Evolutionary conservation across 2,888 invertebrate species (phyloP).

Genomic region (Thyatira batis): DNA sequence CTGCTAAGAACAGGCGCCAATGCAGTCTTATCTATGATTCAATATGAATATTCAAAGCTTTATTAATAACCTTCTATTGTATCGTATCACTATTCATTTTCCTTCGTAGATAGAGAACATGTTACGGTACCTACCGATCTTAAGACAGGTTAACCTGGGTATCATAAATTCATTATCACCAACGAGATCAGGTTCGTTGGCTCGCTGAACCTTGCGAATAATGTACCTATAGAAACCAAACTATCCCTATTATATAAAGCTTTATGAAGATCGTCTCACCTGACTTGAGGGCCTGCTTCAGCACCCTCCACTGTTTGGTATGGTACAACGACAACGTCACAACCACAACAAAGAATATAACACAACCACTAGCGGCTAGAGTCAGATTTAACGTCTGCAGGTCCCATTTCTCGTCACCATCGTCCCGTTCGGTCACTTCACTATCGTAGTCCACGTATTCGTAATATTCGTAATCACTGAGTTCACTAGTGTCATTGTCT

Average conservation of each 20-base stretch:
- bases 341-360: constrained; percentile 90
- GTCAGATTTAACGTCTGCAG: constrained; percentile 88
- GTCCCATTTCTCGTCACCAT: constrained; percentile 84
- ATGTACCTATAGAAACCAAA: too few relatives aligned
- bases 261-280: constrained; percentile 77
- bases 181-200: background rate
- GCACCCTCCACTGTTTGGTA: constrained; percentile 89
- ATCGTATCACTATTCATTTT: background rate
- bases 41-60: too few relatives aligned
- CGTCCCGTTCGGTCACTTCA: constrained; percentile 63
- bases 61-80: background rate
- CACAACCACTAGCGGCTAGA: constrained; percentile 88
- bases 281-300: constrained; percentile 89
- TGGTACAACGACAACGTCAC: constrained; percentile 89
- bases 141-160: too few relatives aligned
- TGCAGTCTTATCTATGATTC: too few relatives aligned
- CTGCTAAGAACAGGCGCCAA: too few relatives aligned
- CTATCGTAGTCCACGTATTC: constrained; percentile 70
- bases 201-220: background rate
- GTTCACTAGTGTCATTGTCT: constrained; percentile 52
- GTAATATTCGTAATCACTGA: constrained; percentile 71
- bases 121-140: too few relatives aligned
- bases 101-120: background rate
- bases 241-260: background rate
- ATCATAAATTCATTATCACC: background rate